Conservation (phyloP, 2,888 invertebrate species). For the Oscheius sp. region DNA sequence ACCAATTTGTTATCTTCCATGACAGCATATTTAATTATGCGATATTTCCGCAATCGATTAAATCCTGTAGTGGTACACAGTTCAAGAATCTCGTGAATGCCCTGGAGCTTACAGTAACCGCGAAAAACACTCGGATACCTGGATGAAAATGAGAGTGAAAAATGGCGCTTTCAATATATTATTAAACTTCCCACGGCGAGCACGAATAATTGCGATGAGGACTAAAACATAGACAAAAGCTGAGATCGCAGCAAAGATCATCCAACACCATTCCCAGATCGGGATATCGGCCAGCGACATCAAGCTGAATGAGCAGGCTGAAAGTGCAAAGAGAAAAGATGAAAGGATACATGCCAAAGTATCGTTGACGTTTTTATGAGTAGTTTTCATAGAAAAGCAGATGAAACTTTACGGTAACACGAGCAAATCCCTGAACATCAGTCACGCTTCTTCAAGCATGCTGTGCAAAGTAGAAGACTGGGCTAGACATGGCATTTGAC, state of each 20-base stretch:
- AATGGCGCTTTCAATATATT: conserved; percentile 8
- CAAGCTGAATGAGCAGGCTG: too few relatives aligned
- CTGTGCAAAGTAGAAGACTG: too few relatives aligned
- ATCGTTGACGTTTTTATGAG: too few relatives aligned
- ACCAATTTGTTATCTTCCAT: not conserved
- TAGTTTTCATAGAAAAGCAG: too few relatives aligned
- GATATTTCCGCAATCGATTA: conserved; percentile 6
- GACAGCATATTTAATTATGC: not conserved
- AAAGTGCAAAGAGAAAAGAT: too few relatives aligned
- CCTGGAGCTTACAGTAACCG: not conserved
- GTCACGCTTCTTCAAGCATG: too few relatives aligned
- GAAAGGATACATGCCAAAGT: too few relatives aligned
- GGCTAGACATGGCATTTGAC: too few relatives aligned
- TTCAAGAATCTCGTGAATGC: too few relatives aligned
- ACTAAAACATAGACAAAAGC: not conserved
- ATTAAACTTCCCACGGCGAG: not conserved
- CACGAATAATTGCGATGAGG: conserved; percentile 2
- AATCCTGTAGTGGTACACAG: not conserved
- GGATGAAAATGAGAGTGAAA: conserved; percentile 7
- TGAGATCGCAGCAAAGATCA: conserved; percentile 7
- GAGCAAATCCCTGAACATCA: too few relatives aligned
- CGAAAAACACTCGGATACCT: not conserved
- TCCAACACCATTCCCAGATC: conserved; percentile 18
- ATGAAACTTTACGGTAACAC: too few relatives aligned
- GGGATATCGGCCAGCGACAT: conserved; percentile 5